Conservation (phyloP, 2,113 vertebrate genomes). For the Rhea pennata region DNA sequence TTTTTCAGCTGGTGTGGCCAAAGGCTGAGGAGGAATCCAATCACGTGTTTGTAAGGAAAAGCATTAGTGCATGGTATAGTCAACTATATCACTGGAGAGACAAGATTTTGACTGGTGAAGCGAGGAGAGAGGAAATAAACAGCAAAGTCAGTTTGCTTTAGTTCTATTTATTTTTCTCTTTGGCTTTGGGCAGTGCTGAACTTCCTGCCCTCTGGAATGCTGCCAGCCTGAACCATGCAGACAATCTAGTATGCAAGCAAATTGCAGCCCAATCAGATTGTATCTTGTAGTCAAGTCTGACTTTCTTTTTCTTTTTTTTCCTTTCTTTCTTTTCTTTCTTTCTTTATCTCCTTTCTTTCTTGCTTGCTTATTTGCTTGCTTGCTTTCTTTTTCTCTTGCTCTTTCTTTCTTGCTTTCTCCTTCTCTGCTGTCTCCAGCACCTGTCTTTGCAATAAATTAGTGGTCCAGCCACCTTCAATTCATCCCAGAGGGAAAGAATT, state of each 20-base stretch:
- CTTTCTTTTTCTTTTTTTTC: neutral
- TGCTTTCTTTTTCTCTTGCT: neutral
- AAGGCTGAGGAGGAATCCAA: neutral
- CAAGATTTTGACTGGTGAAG: neutral
- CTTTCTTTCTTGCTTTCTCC: neutral
- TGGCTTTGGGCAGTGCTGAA: neutral
- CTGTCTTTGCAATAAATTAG: constrained; percentile 60
- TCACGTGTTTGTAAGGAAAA: neutral
- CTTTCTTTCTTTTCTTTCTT: neutral
- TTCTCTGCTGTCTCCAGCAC: constrained; percentile 25
- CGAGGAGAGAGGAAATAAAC: neutral
- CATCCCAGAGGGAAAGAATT: constrained; percentile 28
- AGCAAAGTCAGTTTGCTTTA: neutral
- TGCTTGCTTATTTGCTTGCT: neutral
- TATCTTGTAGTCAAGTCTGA: neutral
- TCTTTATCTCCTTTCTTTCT: too few relatives aligned
- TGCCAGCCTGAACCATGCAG: neutral
- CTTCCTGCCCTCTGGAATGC: neutral
- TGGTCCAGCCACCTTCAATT: neutral
- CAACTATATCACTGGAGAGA: neutral
- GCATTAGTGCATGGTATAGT: neutral
- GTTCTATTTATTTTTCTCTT: neutral
- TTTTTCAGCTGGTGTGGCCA: constrained; percentile 8
- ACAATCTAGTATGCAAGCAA: neutral
- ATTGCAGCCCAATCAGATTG: constrained; percentile 9